Conservation (phyloP, 1,140 invertebrate species). For the Cataglyphis hispanica region DNA sequence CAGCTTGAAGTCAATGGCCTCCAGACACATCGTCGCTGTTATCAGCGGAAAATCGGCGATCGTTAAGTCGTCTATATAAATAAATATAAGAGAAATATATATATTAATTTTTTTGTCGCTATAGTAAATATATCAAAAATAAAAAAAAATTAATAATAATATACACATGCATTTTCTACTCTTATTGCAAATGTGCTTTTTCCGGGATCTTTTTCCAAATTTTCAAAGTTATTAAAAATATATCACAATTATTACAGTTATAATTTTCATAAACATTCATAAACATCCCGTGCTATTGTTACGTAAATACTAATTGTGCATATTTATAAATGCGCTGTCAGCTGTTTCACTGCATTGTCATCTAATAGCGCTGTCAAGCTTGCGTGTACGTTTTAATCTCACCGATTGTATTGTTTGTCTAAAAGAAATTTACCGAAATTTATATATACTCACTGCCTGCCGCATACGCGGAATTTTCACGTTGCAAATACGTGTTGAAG, state of each 20-base stretch:
- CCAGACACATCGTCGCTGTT: conserved; percentile 90
- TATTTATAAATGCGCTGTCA: no score
- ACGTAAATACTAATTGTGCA: no score
- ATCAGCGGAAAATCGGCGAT: conserved; percentile 91
- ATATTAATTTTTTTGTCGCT: background rate
- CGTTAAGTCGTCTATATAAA: conserved; percentile 88
- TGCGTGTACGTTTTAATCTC: no score
- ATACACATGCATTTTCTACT: background rate
- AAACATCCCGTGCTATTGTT: no score
- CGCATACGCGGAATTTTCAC: conserved; percentile 88
- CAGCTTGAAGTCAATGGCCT: conserved; percentile 90
- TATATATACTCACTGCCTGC: conserved; percentile 85
- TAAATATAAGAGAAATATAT: conserved; percentile 7
- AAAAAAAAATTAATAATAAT: conserved; percentile 9
- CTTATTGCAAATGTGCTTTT: no score
- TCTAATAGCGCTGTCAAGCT: background rate
- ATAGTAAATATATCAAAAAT: background rate
- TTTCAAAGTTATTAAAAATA: no score
- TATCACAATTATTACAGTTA: no score
- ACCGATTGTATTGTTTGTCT: no score
- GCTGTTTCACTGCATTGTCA: background rate
- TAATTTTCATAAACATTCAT: no score
- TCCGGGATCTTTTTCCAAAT: no score
- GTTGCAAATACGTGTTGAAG: conserved; percentile 90
- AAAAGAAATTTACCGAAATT: no score